Evolutionary conservation across 92 coral and sea anemone species (phyloP).

Genomic region (Ricordea florida): DNA sequence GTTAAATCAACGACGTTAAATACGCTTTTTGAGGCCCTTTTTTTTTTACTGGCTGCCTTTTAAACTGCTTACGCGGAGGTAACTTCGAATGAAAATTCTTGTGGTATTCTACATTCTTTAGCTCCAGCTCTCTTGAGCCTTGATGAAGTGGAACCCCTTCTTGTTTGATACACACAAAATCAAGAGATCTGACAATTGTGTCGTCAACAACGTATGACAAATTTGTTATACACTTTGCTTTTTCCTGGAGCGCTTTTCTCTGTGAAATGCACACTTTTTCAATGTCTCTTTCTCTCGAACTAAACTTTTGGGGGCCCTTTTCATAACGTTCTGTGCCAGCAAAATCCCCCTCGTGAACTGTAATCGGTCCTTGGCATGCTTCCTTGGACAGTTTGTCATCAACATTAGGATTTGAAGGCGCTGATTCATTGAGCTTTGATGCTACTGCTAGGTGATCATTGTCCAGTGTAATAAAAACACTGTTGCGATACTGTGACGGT

Average conservation of each 20-base stretch:
- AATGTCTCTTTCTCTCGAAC: neutral
- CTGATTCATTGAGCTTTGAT: neutral
- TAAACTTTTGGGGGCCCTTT: neutral
- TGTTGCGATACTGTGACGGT: neutral
- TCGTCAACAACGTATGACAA: neutral
- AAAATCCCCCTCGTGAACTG: neutral
- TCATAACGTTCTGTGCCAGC: neutral
- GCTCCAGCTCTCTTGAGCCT: conserved; percentile 14
- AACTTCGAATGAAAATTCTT: conserved; percentile 39
- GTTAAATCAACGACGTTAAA: neutral
- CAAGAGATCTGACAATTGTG: neutral
- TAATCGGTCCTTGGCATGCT: neutral
- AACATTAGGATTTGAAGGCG: neutral
- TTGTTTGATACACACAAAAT: neutral
- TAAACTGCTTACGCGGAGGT: conserved; percentile 19
- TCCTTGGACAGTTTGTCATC: neutral
- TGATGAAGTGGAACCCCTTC: conserved; percentile 20
- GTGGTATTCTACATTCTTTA: conserved; percentile 31
- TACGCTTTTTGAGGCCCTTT: neutral
- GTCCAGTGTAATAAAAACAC: conserved; percentile 32
- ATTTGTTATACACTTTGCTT: neutral
- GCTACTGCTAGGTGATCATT: neutral
- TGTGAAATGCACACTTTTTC: too few relatives aligned
- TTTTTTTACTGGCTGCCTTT: neutral
- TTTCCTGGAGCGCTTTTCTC: neutral